Percentiles rank a stretch among this genome's conserved stretches.
Evolutionary conservation across 2,113 vertebrate species (phyloP).

Genomic region (Nyctibius bracteatus): DNA sequence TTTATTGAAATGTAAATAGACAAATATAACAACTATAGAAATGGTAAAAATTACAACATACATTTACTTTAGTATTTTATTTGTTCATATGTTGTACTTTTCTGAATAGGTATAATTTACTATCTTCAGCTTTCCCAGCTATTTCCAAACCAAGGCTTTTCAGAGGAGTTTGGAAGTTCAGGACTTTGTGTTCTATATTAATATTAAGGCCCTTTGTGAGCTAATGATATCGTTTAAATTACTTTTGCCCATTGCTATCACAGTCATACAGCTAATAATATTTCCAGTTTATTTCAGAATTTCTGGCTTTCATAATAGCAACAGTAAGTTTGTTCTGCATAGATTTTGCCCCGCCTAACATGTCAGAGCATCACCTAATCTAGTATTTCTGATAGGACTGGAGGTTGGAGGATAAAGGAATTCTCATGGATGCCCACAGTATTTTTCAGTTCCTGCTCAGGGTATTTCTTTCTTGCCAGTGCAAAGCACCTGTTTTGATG

Average conservation of each 20-base stretch:
- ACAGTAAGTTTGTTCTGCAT: not conserved
- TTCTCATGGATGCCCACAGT: not conserved
- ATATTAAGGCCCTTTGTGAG: not conserved
- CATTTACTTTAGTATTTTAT: not conserved
- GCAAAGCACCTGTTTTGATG: constrained; percentile 8
- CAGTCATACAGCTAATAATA: not conserved
- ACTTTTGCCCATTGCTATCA: not conserved
- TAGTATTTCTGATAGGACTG: not conserved
- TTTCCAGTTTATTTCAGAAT: not conserved
- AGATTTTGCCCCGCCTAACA: not conserved
- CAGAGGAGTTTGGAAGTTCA: not conserved
- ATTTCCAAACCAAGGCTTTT: not conserved
- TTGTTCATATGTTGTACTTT: not conserved
- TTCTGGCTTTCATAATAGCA: not conserved
- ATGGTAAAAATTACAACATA: not conserved
- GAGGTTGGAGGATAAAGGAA: not conserved
- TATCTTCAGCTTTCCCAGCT: not conserved
- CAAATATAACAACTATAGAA: not conserved
- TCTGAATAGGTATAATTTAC: not conserved
- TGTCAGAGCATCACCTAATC: not conserved
- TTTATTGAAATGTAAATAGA: not conserved
- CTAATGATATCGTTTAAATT: not conserved
- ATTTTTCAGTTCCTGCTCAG: not conserved
- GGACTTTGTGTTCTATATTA: not conserved
- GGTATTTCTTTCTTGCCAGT: not conserved